phyloP scores from a whole-genome alignment of 2,797 vertebrate genomes.

The Coregonus suidteri region DNA sequence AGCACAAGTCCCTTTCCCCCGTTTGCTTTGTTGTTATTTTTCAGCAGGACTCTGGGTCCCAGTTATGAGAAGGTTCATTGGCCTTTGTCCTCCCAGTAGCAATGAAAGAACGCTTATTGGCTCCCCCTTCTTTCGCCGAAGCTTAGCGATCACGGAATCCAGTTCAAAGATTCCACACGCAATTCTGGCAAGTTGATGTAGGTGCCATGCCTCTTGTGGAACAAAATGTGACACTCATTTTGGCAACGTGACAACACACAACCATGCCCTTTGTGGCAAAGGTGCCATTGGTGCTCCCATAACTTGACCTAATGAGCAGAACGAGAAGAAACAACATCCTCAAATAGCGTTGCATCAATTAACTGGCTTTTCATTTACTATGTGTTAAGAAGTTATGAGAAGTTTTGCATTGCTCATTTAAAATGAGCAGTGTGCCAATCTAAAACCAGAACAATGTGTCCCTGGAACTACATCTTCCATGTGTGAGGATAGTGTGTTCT shows the following conservation, averaged over 20 bases:
- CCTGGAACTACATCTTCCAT: background rate
- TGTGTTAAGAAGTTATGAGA: background rate
- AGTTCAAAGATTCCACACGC: constrained; percentile 52
- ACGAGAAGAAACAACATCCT: constrained; percentile 60
- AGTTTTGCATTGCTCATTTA: background rate
- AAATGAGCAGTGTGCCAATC: background rate
- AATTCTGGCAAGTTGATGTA: constrained; percentile 40
- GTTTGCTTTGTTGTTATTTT: constrained; percentile 66
- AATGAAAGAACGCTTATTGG: constrained; percentile 42
- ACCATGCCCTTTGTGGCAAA: constrained; percentile 50
- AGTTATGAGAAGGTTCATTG: constrained; percentile 67
- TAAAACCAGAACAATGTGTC: background rate
- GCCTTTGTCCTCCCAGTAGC: constrained; percentile 66
- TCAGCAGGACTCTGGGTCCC: constrained; percentile 53
- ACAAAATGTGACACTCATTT: constrained; percentile 66
- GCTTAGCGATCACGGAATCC: constrained; percentile 59
- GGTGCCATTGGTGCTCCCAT: constrained; percentile 64
- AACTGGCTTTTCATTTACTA: constrained; percentile 44
- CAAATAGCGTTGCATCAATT: constrained; percentile 59
- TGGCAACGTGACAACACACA: constrained; percentile 56
- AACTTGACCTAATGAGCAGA: constrained; percentile 63
- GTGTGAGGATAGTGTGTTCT: background rate
- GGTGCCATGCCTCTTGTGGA: constrained; percentile 56
- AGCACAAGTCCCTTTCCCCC: constrained; percentile 61
- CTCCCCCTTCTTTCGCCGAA: constrained; percentile 49